Percentiles rank a stretch among this genome's conserved stretches.
Evolutionary conservation across 1,140 invertebrate species (phyloP).

Genomic region (Scaptomyza montana): DNA sequence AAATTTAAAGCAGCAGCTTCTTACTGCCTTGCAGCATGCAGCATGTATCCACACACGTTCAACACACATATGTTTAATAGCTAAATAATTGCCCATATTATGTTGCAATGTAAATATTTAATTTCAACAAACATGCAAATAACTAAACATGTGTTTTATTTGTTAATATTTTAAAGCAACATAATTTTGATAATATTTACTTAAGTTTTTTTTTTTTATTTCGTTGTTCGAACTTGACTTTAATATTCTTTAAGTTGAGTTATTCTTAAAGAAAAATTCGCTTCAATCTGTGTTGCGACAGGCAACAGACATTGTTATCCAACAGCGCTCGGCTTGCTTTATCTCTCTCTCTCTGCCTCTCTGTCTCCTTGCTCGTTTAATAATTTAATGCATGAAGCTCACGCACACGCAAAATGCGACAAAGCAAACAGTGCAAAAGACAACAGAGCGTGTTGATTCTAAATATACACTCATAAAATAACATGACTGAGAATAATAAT

Average conservation of each 20-base stretch:
- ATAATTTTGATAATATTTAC: background rate
- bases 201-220: too few species aligned
- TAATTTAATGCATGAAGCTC: slow-evolving; percentile 75
- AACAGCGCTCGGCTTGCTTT: background rate
- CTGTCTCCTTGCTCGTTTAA: slow-evolving; percentile 16
- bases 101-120: background rate
- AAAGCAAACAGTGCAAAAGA: slow-evolving; percentile 23
- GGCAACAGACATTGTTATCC: slow-evolving; percentile 24
- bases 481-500: background rate
- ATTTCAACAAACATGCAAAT: background rate
- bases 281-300: slow-evolving; percentile 27
- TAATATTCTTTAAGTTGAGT: slow-evolving; percentile 55
- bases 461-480: slow-evolving; percentile 8
- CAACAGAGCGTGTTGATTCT: too few species aligned
- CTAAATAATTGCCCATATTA: slow-evolving; percentile 1
- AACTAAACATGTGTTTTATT: background rate
- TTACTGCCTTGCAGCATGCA: slow-evolving; percentile 8
- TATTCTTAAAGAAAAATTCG: slow-evolving; percentile 22
- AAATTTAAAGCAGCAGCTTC: slow-evolving; percentile 13
- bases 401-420: slow-evolving; percentile 56
- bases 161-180: background rate
- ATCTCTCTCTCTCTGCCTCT: background rate
- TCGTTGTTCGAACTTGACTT: background rate
- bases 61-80: background rate
- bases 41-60: background rate